Evolutionary conservation across 2,113 vertebrate species (phyloP).

Genomic region (Osmerus mordax): DNA sequence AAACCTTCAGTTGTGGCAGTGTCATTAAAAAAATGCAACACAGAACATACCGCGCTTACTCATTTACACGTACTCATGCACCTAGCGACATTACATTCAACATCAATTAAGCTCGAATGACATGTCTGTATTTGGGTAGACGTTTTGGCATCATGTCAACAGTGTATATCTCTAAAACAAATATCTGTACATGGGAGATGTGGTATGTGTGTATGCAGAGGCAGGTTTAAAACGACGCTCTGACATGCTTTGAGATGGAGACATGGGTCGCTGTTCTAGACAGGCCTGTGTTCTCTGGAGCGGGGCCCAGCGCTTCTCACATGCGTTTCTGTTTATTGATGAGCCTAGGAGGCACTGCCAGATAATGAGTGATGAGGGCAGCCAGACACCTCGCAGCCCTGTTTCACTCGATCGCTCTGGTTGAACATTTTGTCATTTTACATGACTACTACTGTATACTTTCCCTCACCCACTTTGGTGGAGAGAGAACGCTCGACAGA

Average conservation of each 20-base stretch:
- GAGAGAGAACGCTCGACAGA: conserved; percentile 13
- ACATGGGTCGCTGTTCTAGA: conserved; percentile 5
- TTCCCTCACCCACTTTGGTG: conserved; percentile 24
- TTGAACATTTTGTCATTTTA: conserved; percentile 58
- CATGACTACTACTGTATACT: conserved; percentile 20
- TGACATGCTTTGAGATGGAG: background rate
- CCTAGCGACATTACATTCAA: no score
- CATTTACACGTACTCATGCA: no score
- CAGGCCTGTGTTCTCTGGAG: conserved; percentile 23
- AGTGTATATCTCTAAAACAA: no score
- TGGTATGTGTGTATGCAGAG: no score
- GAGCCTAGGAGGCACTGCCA: conserved; percentile 28
- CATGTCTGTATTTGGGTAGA: no score
- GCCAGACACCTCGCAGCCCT: conserved; percentile 18
- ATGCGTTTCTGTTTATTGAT: conserved; percentile 39
- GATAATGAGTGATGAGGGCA: conserved; percentile 18
- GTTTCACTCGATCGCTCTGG: conserved; percentile 58
- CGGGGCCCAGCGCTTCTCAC: conserved; percentile 17
- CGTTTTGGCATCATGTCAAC: no score
- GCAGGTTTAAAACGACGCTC: no score
- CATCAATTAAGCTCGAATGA: no score
- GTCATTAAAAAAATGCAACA: no score
- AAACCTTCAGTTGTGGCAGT: no score
- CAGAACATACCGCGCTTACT: no score
- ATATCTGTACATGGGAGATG: no score